Evolutionary conservation across 2,797 vertebrate species (phyloP).

Genomic region (Anabacerthia variegaticeps): DNA sequence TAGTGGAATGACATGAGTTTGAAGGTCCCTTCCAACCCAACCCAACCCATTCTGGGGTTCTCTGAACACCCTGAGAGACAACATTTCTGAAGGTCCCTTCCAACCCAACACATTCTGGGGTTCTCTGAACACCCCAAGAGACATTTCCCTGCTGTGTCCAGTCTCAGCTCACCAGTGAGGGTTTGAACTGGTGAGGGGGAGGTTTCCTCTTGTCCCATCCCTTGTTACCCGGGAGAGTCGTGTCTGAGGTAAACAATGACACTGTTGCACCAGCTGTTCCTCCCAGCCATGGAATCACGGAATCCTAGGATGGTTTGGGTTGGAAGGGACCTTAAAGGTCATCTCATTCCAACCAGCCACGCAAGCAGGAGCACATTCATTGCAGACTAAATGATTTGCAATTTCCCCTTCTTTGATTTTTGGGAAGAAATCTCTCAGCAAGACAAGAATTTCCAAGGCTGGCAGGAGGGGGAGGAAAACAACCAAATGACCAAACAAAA

Average conservation of each 20-base stretch:
- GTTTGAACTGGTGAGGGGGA: neutral
- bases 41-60: neutral
- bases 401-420: neutral
- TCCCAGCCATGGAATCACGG: neutral
- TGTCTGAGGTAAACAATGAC: accelerated
- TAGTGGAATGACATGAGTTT: neutral
- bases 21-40: neutral
- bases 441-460: neutral
- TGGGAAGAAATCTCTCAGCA: accelerated
- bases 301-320: neutral
- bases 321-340: neutral
- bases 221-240: accelerated
- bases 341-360: accelerated
- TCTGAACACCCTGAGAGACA: neutral
- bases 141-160: neutral
- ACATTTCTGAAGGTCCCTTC: neutral
- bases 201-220: neutral
- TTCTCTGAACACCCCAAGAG: neutral
- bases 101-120: neutral
- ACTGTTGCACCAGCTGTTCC: accelerated
- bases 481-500: neutral
- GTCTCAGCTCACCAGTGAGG: neutral
- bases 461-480: neutral
- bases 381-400: accelerated
- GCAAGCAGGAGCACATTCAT: neutral